Percentiles rank a stretch among this genome's conserved stretches.
phyloP scores from a whole-genome alignment of 2,797 vertebrate genomes.

The Sebastiscus albofasciatus region DNA sequence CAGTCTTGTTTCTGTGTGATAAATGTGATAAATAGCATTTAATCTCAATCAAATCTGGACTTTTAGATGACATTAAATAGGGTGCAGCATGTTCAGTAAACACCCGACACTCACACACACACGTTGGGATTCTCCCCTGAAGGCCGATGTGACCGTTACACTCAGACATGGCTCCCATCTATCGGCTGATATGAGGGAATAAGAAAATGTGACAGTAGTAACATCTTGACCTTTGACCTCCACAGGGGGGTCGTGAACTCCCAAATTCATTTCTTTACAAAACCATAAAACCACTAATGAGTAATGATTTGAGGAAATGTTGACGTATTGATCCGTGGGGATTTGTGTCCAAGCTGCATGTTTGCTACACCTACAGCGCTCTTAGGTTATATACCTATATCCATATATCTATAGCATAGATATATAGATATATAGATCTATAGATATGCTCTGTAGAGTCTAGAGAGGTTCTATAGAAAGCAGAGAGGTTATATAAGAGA shows the following conservation, averaged over 20 bases:
- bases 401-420: too few species aligned
- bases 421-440: too few species aligned
- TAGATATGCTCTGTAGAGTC: not conserved
- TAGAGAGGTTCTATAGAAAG: not conserved
- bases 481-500: not conserved
- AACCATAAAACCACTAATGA: not conserved
- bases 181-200: not conserved
- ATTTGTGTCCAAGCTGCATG: too few species aligned
- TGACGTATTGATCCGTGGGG: too few species aligned
- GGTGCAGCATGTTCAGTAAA: not conserved
- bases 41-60: not conserved
- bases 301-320: too few species aligned
- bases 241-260: not conserved
- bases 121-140: not conserved
- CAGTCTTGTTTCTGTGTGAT: too few species aligned
- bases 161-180: not conserved
- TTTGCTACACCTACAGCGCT: too few species aligned
- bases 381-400: too few species aligned
- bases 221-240: slow-evolving; percentile 19
- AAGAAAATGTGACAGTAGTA: not conserved
- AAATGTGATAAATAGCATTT: not conserved
- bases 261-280: not conserved
- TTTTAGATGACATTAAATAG: not conserved
- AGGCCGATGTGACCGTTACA: not conserved
- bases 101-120: not conserved